Conservation (phyloP, 2,888 invertebrate genomes). For the Andrena trimmerana region DNA sequence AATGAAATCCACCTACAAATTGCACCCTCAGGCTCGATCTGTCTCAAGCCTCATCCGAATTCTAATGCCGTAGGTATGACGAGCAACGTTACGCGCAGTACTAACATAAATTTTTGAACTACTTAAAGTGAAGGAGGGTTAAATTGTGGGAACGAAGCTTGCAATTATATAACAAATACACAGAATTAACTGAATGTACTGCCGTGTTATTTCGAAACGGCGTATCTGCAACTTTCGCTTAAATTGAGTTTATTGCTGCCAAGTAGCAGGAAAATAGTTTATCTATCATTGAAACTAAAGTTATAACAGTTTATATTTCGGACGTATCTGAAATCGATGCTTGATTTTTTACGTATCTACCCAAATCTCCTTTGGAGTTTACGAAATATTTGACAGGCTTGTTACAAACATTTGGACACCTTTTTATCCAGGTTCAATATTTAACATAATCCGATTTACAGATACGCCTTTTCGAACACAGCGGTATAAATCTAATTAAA, state of each 20-base stretch:
- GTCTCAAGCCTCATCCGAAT: constrained; percentile 12
- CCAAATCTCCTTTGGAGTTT: no score
- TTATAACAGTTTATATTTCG: no score
- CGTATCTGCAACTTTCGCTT: not conserved
- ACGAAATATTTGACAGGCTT: no score
- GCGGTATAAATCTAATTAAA: no score
- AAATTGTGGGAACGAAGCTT: not conserved
- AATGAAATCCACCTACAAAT: constrained; percentile 9
- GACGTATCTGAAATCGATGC: no score
- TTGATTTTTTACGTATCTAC: no score
- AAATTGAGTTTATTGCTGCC: not conserved
- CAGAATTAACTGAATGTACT: not conserved
- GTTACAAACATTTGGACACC: no score
- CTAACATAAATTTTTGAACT: not conserved
- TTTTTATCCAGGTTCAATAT: no score
- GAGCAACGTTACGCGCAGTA: not conserved
- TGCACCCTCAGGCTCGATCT: not conserved
- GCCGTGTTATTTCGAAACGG: no score
- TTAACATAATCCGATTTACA: no score
- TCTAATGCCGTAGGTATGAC: not conserved
- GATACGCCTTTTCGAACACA: no score
- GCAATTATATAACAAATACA: not conserved
- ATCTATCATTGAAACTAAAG: no score
- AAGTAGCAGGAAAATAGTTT: not conserved
- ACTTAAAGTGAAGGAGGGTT: not conserved